Conservation (phyloP, 2,113 vertebrate genomes). For the Cyprinodon tularosa region DNA sequence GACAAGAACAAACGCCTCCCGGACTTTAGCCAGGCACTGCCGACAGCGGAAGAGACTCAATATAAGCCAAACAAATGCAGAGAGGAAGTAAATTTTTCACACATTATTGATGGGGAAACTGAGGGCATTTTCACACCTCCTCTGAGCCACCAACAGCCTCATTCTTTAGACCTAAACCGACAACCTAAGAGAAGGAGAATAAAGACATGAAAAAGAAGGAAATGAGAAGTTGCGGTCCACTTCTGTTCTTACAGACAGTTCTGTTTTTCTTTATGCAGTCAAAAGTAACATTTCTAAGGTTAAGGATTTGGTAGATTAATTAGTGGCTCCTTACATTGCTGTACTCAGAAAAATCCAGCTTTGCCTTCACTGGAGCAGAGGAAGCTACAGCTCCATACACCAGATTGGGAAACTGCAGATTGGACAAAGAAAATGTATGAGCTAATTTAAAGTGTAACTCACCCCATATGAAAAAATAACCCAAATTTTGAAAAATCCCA, state of each 20-base stretch:
- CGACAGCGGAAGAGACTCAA: neutral
- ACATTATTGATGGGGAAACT: neutral
- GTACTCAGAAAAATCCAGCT: conserved; percentile 85
- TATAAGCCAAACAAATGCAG: neutral
- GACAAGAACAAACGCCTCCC: conserved; percentile 75
- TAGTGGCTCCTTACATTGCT: conserved; percentile 71
- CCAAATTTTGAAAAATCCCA: too few species aligned
- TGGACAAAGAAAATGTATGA: neutral
- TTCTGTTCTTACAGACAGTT: neutral
- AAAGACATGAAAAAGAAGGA: neutral
- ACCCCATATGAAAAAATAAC: too few species aligned
- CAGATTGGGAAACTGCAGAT: conserved; percentile 83
- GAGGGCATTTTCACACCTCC: conserved; percentile 71
- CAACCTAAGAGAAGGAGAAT: conserved; percentile 74
- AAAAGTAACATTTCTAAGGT: neutral
- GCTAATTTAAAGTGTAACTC: too few species aligned
- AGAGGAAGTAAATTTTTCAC: neutral
- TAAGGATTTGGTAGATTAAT: neutral
- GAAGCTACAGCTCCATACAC: conserved; percentile 86
- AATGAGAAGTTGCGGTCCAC: neutral
- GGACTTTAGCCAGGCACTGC: conserved; percentile 77
- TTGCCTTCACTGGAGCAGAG: conserved; percentile 84
- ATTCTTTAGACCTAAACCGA: conserved; percentile 80
- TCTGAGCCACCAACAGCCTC: conserved; percentile 82
- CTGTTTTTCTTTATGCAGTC: neutral